phyloP scores from a whole-genome alignment of 2,888 invertebrate genomes.

The Mimumesa dahlbomi region DNA sequence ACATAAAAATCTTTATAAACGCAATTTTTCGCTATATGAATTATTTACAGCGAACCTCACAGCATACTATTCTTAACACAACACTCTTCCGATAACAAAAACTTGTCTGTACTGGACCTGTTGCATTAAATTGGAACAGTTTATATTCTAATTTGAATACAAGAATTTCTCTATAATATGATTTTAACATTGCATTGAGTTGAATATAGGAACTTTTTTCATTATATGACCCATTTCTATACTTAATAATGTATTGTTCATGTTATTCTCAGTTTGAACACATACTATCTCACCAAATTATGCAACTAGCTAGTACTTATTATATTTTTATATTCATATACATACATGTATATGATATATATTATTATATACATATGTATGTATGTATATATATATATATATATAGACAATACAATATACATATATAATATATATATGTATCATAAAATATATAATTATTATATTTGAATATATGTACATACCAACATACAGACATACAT shows the following conservation, averaged over 20 bases:
- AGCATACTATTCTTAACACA: constrained; percentile 51
- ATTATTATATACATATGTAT: constrained; percentile 16
- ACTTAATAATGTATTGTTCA: background rate
- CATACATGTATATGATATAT: constrained; percentile 13
- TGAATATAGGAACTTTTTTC: background rate
- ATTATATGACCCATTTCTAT: background rate
- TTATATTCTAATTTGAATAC: constrained; percentile 2
- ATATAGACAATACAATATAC: too few species aligned
- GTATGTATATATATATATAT: too few species aligned
- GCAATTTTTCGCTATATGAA: constrained; percentile 8
- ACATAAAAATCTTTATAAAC: constrained; percentile 19
- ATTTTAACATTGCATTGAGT: too few species aligned
- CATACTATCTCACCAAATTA: background rate
- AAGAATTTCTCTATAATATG: too few species aligned
- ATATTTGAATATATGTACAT: constrained; percentile 10
- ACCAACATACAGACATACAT: constrained; percentile 28
- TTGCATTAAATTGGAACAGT: constrained; percentile 50
- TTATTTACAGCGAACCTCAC: constrained; percentile 36
- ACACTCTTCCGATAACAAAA: constrained; percentile 48
- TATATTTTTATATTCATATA: constrained; percentile 34
- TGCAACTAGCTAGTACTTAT: too few species aligned
- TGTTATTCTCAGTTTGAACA: background rate
- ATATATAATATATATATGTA: constrained; percentile 16
- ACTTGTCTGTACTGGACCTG: constrained; percentile 27
- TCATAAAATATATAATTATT: too few species aligned